Conservation (phyloP, 2,888 invertebrate species). For the Amblyjoppa fuscipennis region DNA sequence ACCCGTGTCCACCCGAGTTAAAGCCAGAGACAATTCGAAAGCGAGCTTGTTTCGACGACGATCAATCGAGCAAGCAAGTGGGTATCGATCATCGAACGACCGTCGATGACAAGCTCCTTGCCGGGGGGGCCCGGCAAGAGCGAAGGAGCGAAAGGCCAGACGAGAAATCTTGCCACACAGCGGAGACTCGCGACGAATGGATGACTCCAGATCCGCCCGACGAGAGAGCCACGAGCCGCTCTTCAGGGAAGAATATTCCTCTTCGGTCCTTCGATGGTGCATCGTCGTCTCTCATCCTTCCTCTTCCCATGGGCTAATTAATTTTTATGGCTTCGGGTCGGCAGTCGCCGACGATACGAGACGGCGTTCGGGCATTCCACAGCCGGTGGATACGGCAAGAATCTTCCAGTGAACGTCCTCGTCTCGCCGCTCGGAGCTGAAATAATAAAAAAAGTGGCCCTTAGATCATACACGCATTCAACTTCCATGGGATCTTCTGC, state of each 20-base stretch:
- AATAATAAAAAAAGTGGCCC: conserved; percentile 33
- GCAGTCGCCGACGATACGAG: conserved; percentile 53
- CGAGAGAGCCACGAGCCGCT: conserved; percentile 17
- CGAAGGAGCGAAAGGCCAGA: conserved; percentile 22
- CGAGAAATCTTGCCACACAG: conserved; percentile 1
- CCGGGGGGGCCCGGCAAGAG: conserved; percentile 17
- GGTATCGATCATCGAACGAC: conserved; percentile 71
- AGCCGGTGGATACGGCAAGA: conserved; percentile 59
- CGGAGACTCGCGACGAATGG: conserved; percentile 10
- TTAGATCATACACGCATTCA: conserved; percentile 31
- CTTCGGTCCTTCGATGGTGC: conserved; percentile 14
- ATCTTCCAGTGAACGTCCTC: conserved; percentile 40
- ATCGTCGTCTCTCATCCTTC: conserved; percentile 34
- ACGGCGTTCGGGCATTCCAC: conserved; percentile 68
- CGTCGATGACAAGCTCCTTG: conserved; percentile 66
- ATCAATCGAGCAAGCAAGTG: conserved; percentile 68
- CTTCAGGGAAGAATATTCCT: conserved; percentile 13
- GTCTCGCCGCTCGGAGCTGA: background rate
- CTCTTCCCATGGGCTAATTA: conserved; percentile 75
- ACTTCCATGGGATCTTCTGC: conserved; percentile 46
- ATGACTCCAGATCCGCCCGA: conserved; percentile 1
- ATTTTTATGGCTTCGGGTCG: conserved; percentile 77
- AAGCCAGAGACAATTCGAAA: conserved; percentile 5
- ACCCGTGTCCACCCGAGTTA: background rate
- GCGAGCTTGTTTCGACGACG: conserved; percentile 59